Conservation (phyloP, 2,888 invertebrate species). For the Chalcosyrphus nemorum region DNA sequence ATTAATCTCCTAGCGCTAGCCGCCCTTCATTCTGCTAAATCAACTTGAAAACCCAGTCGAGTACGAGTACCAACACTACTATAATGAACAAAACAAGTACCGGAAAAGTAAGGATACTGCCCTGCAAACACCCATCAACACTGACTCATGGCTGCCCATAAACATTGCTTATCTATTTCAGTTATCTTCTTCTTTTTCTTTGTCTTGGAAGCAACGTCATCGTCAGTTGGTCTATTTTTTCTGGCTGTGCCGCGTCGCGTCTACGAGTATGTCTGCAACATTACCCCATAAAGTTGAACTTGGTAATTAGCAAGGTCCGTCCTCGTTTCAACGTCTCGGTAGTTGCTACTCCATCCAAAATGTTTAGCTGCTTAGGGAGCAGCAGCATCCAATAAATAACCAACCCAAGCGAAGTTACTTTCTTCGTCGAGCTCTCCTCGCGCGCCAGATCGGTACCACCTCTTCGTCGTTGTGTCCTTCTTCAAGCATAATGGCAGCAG, state of each 20-base stretch:
- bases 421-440: conserved; percentile 20
- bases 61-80: neutral
- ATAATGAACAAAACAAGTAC: conserved; percentile 13
- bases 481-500: conserved; percentile 64
- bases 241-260: too few relatives aligned
- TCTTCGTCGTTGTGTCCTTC: conserved; percentile 10
- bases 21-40: neutral
- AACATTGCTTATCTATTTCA: conserved; percentile 58
- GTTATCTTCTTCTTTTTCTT: conserved; percentile 30
- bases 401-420: conserved; percentile 52
- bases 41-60: neutral
- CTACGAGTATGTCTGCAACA: conserved; percentile 62
- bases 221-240: conserved; percentile 23
- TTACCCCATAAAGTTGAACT: conserved; percentile 68
- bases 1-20: neutral
- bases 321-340: conserved; percentile 39
- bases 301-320: conserved; percentile 69
- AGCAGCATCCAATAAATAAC: conserved; percentile 68
- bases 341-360: conserved; percentile 44
- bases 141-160: conserved; percentile 57
- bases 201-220: conserved; percentile 25
- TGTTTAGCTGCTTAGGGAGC: conserved; percentile 65
- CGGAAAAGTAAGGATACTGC: neutral
- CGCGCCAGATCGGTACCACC: neutral
- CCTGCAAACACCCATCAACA: conserved; percentile 16